phyloP scores from a whole-genome alignment of 2,888 invertebrate species.

The Willowsia nigromaculata region DNA sequence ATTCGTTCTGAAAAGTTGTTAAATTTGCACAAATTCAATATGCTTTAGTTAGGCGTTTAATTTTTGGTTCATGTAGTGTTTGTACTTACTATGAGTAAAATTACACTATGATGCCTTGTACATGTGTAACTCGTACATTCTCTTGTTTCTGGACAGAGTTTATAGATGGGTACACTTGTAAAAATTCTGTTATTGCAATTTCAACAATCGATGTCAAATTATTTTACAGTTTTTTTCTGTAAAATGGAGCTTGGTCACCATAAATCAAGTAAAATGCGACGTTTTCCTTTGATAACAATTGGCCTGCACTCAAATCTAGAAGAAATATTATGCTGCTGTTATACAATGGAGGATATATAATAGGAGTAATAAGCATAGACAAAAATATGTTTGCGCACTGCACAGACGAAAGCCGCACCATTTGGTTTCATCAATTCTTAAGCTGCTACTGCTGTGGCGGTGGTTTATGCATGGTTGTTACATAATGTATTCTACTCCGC shows the following conservation, averaged over 20 bases:
- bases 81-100: too few relatives aligned
- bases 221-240: neutral
- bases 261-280: slow-evolving; percentile 55
- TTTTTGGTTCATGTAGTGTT: too few relatives aligned
- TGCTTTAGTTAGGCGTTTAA: too few relatives aligned
- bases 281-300: slow-evolving; percentile 51
- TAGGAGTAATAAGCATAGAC: neutral
- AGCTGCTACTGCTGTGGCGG: neutral
- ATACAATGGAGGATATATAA: neutral
- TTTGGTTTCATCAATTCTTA: slow-evolving; percentile 10
- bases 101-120: too few relatives aligned
- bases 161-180: neutral
- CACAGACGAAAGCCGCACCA: slow-evolving; percentile 2
- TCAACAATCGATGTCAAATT: neutral
- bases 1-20: too few relatives aligned
- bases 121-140: too few relatives aligned
- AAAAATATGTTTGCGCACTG: neutral
- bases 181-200: neutral
- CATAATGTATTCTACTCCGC: neutral
- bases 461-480: neutral
- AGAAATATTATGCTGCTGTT: slow-evolving; percentile 25
- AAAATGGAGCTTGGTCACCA: slow-evolving; percentile 15
- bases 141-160: too few relatives aligned
- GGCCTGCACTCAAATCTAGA: slow-evolving; percentile 38
- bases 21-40: too few relatives aligned